Percentiles rank a stretch among this genome's conserved stretches.
Conservation (phyloP, 2,113 vertebrate genomes). For the Hyperopisus bebe region DNA sequence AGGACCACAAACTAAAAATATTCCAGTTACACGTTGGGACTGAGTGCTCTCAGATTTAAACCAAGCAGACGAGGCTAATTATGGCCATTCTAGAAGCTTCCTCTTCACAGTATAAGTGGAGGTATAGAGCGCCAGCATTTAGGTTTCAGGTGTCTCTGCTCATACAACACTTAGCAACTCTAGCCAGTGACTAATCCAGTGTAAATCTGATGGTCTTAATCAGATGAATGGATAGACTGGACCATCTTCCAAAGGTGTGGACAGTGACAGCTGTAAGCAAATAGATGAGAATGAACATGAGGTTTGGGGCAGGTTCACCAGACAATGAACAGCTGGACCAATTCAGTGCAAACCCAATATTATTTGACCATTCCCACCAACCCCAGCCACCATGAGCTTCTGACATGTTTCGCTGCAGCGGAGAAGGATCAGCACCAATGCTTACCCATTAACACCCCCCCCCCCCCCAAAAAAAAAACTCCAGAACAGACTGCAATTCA, state of each 20-base stretch:
- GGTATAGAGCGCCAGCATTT: background rate
- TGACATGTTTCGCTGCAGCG: background rate
- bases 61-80: background rate
- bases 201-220: background rate
- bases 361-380: background rate
- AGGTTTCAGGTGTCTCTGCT: background rate
- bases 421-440: background rate
- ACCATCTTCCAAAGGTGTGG: background rate
- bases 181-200: background rate
- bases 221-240: background rate
- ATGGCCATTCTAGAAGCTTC: background rate
- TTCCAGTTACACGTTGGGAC: background rate
- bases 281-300: background rate
- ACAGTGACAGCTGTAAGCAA: background rate
- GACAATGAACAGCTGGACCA: background rate
- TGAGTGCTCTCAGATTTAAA: background rate
- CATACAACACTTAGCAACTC: background rate
- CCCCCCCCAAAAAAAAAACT: background rate
- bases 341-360: background rate
- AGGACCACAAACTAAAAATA: background rate
- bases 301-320: background rate
- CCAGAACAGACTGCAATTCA: background rate
- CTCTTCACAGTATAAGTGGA: background rate
- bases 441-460: background rate
- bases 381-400: background rate